Evolutionary conservation across 1,140 invertebrate species (phyloP).

Genomic region (Diplogasteroides magnus): DNA sequence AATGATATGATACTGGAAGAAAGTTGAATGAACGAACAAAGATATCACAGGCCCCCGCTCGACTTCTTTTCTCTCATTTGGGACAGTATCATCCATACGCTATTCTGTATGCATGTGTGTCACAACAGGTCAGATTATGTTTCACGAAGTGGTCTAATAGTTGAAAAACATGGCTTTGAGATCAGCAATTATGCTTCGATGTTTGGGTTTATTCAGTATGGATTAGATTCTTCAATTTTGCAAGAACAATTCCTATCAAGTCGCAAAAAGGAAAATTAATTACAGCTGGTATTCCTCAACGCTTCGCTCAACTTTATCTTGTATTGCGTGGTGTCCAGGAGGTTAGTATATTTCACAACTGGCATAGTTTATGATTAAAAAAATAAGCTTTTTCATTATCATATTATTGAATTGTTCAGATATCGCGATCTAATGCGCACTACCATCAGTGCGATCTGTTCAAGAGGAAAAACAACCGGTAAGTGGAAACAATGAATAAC

Average conservation of each 20-base stretch:
- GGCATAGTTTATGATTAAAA: too few relatives aligned
- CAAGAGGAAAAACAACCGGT: neutral
- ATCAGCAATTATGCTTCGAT: neutral
- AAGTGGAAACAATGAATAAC: neutral
- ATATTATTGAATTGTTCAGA: neutral
- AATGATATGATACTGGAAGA: too few relatives aligned
- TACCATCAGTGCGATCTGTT: neutral
- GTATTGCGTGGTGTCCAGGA: constrained; percentile 49
- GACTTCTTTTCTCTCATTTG: constrained; percentile 47
- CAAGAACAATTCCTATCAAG: neutral
- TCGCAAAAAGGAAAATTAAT: too few relatives aligned
- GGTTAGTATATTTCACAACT: constrained; percentile 16
- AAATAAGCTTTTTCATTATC: too few relatives aligned
- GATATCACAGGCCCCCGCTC: constrained; percentile 42
- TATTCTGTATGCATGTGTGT: constrained; percentile 51
- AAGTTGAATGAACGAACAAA: too few relatives aligned
- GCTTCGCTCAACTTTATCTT: constrained; percentile 53
- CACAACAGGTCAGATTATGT: constrained; percentile 32
- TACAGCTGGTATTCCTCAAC: constrained; percentile 52
- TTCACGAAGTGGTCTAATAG: neutral
- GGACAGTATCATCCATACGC: constrained; percentile 47
- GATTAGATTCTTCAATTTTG: neutral
- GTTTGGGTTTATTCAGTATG: neutral
- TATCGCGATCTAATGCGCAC: neutral
- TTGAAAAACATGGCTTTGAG: neutral